Conservation (phyloP, 1,140 invertebrate species). For the Drosophila malerkotliana region DNA sequence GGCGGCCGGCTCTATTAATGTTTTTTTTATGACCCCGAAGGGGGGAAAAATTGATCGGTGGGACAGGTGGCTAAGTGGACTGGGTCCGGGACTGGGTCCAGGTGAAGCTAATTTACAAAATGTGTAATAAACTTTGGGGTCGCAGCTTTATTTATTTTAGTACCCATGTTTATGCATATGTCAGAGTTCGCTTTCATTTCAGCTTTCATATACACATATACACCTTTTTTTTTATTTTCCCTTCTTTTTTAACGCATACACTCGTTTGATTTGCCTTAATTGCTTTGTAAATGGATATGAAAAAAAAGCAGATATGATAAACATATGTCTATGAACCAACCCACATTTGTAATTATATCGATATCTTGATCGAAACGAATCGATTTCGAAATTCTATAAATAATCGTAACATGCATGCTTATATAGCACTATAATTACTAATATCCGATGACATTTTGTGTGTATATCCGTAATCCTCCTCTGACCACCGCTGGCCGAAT, state of each 20-base stretch:
- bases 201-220: conserved; percentile 8
- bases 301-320: conserved; percentile 4
- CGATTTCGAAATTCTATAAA: conserved; percentile 50
- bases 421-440: conserved; percentile 61
- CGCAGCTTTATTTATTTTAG: conserved; percentile 43
- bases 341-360: conserved; percentile 75
- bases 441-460: conserved; percentile 73
- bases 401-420: conserved; percentile 21
- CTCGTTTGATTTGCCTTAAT: conserved; percentile 37
- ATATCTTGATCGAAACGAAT: conserved; percentile 49
- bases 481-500: conserved; percentile 20
- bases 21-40: conserved; percentile 47
- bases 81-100: conserved; percentile 5
- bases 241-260: conserved; percentile 8
- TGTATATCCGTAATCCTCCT: conserved; percentile 65
- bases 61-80: not conserved
- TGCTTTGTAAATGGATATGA: conserved; percentile 29
- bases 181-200: conserved; percentile 46
- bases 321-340: conserved; percentile 23
- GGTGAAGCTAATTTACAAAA: conserved; percentile 62
- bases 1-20: conserved; percentile 52
- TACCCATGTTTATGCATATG: conserved; percentile 34
- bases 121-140: conserved; percentile 53
- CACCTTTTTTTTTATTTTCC: not conserved
- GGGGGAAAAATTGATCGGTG: conserved; percentile 32